Percentiles rank a stretch among this genome's conserved stretches.
Evolutionary conservation across 2,113 vertebrate genomes (phyloP).

Genomic region (Platichthys flesus): DNA sequence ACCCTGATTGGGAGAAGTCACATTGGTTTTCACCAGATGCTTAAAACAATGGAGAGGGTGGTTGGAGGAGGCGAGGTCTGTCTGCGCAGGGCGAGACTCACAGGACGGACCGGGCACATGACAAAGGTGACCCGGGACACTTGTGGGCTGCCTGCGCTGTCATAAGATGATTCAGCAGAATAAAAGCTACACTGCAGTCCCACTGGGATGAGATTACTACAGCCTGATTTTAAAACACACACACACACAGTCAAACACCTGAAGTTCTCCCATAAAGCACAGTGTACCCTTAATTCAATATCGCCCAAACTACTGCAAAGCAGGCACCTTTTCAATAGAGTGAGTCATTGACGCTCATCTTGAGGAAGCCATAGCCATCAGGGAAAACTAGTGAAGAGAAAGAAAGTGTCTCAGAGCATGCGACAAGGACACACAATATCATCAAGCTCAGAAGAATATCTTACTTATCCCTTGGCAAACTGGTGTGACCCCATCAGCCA

Average conservation of each 20-base stretch:
- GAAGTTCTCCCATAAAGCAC: constrained; percentile 37
- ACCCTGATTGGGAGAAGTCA: constrained; percentile 84
- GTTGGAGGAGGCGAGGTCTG: constrained; percentile 68
- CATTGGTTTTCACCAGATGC: constrained; percentile 75
- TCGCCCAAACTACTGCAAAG: constrained; percentile 44
- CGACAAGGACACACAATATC: constrained; percentile 12
- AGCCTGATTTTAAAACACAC: constrained; percentile 32
- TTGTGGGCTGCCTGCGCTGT: constrained; percentile 36
- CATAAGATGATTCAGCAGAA: constrained; percentile 52
- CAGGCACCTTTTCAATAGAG: constrained; percentile 62
- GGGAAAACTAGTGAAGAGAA: constrained; percentile 36
- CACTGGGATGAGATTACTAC: constrained; percentile 40
- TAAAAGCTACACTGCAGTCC: constrained; percentile 32
- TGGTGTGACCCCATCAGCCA: constrained; percentile 65
- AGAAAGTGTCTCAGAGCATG: constrained; percentile 21
- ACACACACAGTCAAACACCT: neutral
- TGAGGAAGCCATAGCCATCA: constrained; percentile 53
- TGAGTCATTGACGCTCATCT: constrained; percentile 42
- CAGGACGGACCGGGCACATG: constrained; percentile 25
- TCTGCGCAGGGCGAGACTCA: constrained; percentile 51
- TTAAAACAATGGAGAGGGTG: constrained; percentile 81
- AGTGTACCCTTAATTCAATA: constrained; percentile 56
- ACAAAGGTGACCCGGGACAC: constrained; percentile 54
- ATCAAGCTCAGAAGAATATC: constrained; percentile 51
- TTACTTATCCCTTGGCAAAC: constrained; percentile 64